phyloP scores from a whole-genome alignment of 2,888 invertebrate species.

The Chouioia cunea region DNA sequence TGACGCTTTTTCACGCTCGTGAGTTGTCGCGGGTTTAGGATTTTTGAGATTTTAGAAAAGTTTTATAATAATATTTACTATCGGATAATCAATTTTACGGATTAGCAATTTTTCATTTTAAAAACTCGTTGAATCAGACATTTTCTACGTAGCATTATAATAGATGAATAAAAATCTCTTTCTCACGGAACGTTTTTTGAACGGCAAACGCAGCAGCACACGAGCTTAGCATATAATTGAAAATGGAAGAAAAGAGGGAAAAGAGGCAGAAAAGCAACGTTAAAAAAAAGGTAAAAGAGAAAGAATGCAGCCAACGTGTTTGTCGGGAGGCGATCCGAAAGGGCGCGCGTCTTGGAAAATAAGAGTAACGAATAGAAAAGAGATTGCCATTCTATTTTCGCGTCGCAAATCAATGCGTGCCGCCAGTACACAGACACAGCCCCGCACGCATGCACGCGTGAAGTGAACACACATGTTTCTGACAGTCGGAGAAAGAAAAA shows the following conservation, averaged over 20 bases:
- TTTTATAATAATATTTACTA: no score
- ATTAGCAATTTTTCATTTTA: no score
- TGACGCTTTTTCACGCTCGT: no score
- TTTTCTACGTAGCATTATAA: no score
- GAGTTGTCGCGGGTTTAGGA: no score
- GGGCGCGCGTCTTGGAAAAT: conserved; percentile 15
- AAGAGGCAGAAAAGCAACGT: not conserved
- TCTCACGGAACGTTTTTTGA: no score
- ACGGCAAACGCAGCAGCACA: not conserved
- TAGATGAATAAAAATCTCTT: no score
- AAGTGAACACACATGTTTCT: conserved; percentile 17
- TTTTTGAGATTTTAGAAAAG: no score
- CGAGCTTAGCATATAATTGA: not conserved
- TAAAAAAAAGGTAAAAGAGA: not conserved
- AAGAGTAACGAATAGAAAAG: conserved; percentile 29
- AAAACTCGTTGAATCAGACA: no score
- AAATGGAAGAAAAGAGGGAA: not conserved
- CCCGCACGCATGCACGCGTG: conserved; percentile 19
- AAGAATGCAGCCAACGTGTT: conserved; percentile 35
- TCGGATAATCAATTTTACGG: no score
- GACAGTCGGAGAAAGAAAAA: conserved; percentile 14
- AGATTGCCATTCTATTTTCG: conserved; percentile 47
- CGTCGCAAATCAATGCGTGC: conserved; percentile 39
- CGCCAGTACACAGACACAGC: not conserved
- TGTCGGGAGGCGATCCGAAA: conserved; percentile 1